Evolutionary conservation across 2,888 invertebrate species (phyloP).

Genomic region (Aplocera efformata): DNA sequence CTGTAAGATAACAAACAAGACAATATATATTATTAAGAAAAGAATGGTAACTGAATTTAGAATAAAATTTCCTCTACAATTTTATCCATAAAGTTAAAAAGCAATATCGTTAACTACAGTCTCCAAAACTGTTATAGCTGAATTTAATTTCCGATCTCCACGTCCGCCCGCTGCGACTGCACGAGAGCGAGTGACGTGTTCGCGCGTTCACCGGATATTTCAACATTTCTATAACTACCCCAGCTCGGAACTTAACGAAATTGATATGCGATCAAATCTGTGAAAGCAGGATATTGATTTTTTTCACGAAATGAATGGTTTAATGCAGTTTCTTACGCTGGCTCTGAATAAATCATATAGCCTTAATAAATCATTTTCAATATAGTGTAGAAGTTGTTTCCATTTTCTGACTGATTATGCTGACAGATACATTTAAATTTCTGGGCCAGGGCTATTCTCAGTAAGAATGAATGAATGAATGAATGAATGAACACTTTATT

Average conservation of each 20-base stretch:
- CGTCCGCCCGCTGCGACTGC: slow-evolving; percentile 34
- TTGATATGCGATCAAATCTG: slow-evolving; percentile 23
- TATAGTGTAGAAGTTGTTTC: too few relatives aligned
- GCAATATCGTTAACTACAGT: slow-evolving; percentile 4
- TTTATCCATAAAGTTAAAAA: not conserved
- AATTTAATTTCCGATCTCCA: slow-evolving; percentile 43
- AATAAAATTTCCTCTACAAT: too few relatives aligned
- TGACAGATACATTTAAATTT: too few relatives aligned
- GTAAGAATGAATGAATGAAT: too few relatives aligned
- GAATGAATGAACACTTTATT: too few relatives aligned
- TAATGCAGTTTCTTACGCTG: not conserved
- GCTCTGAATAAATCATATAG: too few relatives aligned
- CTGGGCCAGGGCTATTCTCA: too few relatives aligned
- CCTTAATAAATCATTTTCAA: too few relatives aligned
- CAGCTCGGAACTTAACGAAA: slow-evolving; percentile 23
- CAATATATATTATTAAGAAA: too few relatives aligned
- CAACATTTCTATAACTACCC: slow-evolving; percentile 47
- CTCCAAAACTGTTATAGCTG: slow-evolving; percentile 14
- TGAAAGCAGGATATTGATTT: slow-evolving; percentile 17
- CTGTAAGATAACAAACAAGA: too few relatives aligned
- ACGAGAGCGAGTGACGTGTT: slow-evolving; percentile 29
- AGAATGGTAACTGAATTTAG: too few relatives aligned
- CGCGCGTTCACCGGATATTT: slow-evolving; percentile 43
- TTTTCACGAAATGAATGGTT: not conserved
- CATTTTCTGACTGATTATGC: too few relatives aligned